A percentile compares a stretch with the other conserved stretches of the same genome.
Conservation (phyloP, 2,113 vertebrate species). For the Melanocharis versteri region DNA sequence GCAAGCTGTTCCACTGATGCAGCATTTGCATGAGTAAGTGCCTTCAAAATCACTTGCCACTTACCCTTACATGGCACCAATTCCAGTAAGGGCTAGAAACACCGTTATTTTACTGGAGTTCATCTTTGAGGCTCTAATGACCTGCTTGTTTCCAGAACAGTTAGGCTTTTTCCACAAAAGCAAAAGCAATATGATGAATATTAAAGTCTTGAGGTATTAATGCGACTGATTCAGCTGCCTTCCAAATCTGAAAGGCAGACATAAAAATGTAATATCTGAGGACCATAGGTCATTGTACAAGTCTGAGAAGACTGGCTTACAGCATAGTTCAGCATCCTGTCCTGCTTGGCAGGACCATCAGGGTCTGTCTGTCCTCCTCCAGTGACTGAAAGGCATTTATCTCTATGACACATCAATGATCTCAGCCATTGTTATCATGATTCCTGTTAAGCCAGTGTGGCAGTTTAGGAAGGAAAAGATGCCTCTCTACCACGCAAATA, state of each 20-base stretch:
- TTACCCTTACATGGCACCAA: neutral
- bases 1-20: neutral
- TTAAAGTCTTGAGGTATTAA: neutral
- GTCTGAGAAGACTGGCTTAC: neutral
- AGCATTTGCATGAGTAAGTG: conserved; percentile 22
- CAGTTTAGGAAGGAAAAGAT: neutral
- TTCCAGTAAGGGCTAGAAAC: neutral
- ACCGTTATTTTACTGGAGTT: neutral
- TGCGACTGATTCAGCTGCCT: neutral
- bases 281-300: neutral
- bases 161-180: neutral
- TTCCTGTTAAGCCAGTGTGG: neutral
- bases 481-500: neutral
- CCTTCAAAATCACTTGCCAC: conserved; percentile 10
- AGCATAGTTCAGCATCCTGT: neutral
- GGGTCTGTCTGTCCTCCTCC: neutral
- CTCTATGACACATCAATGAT: neutral
- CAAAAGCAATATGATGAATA: neutral
- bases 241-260: neutral
- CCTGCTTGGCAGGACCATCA: neutral
- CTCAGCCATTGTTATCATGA: neutral
- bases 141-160: neutral
- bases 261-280: neutral
- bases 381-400: neutral
- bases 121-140: neutral